These are phyloP conservation scores for Apodemia hepburni DNA, from an alignment of 2,888 invertebrate genomes.

Conservation along the genomic window DNA sequence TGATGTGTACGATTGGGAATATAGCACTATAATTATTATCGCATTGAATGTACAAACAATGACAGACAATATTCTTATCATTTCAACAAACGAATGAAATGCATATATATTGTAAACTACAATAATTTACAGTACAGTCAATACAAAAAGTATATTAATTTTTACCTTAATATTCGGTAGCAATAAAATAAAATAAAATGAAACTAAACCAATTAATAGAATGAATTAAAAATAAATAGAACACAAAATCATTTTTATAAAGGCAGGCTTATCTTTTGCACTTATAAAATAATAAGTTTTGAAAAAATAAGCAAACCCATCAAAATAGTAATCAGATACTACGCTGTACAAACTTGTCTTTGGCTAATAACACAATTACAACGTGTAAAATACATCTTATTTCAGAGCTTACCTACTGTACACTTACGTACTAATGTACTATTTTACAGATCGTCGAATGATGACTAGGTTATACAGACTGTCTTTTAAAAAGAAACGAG, in stretches of 20 bases:
- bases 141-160: background rate
- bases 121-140: background rate
- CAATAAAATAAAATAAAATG: background rate
- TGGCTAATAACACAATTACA: conserved; percentile 23
- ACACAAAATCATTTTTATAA: background rate
- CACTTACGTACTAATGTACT: conserved; percentile 20
- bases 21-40: too few relatives aligned
- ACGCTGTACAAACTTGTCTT: conserved; percentile 23
- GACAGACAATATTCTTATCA: too few relatives aligned
- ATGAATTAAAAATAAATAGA: background rate
- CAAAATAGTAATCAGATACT: background rate
- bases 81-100: too few relatives aligned
- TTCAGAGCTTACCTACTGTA: conserved; percentile 16
- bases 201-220: background rate
- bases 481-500: conserved; percentile 3
- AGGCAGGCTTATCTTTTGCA: background rate
- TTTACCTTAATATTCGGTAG: background rate
- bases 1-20: too few relatives aligned
- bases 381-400: conserved; percentile 18
- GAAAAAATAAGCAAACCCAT: conserved; percentile 2
- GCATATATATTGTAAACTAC: background rate
- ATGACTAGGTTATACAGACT: conserved; percentile 37
- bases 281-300: background rate
- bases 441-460: conserved; percentile 33
- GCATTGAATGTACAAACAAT: too few relatives aligned